Base-by-base conservation (phyloP, 2,888 invertebrate genomes). In the Thymelicus lineola region DNA sequence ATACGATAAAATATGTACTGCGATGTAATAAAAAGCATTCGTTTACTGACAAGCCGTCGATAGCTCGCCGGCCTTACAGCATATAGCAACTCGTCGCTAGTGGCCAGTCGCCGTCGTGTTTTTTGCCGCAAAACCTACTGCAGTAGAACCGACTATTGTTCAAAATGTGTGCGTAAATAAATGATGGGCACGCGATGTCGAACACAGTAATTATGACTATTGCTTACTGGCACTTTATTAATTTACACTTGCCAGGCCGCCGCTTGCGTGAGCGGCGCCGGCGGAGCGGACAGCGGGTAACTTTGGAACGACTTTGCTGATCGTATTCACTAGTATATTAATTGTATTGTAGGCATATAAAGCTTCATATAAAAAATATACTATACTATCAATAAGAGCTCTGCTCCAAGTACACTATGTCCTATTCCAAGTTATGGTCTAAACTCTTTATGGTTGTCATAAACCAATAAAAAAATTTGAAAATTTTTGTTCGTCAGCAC, bases 171-270 rank as follows among this genome's bases (percentile, higher is more conserved):
- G 70, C 53, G 70, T 64, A 70, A 59, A 70, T 64, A 64, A 70
- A 45, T 70, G 64, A 70, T 70, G 70, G 59, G 45, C 70, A 70
- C 70, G 70, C 70, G 70, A 70, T 70, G 70, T 70, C 70, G 70
- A 70, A 70, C 70, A 59, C 48, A 53, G 64, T 70, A 64, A 70
- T 70, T 64, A 64, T 64, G 63, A 70, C 70, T 64, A 64, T 70
- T 64, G 64, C 70, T 70, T 70, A 70, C 64, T 70, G 59, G 53
- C 64, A 64, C 70, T 70, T 70, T 70, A 70, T 64, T 70, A 64
- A 70, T 70, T 70, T 64, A 70, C 70, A 64, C 70, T 70, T 15
- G 59, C 14, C 9, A 14, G 59, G 28, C 59, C 42, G 50, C 42
- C 48, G 5, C 7, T 38, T 50, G 50, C 12, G 50, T 6, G 48